A percentile compares a stretch with the other conserved stretches of the same genome.
Conservation (phyloP, 2,888 invertebrate genomes). For the Drosophila macrospina region DNA sequence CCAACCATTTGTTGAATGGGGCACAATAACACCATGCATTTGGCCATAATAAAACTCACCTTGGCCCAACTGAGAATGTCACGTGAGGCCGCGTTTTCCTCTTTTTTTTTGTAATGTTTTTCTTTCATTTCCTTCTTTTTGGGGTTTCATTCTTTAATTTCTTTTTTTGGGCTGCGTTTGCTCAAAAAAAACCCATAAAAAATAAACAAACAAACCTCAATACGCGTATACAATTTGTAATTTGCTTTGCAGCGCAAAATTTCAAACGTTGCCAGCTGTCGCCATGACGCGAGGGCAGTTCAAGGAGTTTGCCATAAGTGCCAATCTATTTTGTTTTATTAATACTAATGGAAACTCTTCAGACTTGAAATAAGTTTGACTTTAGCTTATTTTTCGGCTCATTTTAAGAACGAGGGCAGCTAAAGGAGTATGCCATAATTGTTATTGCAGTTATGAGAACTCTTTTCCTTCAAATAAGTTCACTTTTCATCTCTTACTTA, state of each 20-base stretch:
- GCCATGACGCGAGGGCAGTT: slow-evolving; percentile 32
- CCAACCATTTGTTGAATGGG: slow-evolving; percentile 30
- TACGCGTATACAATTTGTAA: slow-evolving; percentile 15
- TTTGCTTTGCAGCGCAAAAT: slow-evolving; percentile 11
- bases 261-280: slow-evolving; percentile 56
- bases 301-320: slow-evolving; percentile 7
- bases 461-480: too few species aligned
- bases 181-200: slow-evolving; percentile 24
- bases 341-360: too few species aligned
- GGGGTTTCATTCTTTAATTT: not conserved
- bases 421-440: too few species aligned
- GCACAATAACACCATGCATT: slow-evolving; percentile 40
- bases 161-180: slow-evolving; percentile 20
- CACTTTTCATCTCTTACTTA: too few species aligned
- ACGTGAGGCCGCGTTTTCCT: slow-evolving; percentile 52
- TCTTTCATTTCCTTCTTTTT: slow-evolving; percentile 6
- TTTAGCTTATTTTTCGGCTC: too few species aligned
- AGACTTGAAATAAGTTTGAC: too few species aligned
- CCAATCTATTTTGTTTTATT: too few species aligned
- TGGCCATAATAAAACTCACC: slow-evolving; percentile 67
- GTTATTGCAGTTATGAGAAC: too few species aligned
- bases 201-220: slow-evolving; percentile 33
- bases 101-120: slow-evolving; percentile 11
- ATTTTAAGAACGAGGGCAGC: too few species aligned
- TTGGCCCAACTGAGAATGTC: slow-evolving; percentile 67